Conservation (phyloP, 1,140 invertebrate species). For the Aradophagus sp. region DNA sequence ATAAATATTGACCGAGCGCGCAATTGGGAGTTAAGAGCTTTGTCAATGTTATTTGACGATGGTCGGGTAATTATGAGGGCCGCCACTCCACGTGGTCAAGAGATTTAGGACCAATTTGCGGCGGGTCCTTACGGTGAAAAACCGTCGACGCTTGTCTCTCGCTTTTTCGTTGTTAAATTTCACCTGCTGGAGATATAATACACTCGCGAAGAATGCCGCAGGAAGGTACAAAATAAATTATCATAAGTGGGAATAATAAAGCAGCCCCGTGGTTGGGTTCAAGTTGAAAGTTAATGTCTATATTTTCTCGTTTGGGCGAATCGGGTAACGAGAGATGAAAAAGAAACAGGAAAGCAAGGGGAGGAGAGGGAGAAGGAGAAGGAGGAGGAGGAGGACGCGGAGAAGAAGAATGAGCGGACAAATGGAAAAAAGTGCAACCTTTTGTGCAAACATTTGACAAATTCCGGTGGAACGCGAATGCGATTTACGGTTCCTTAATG, state of each 20-base stretch:
- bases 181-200: too few species aligned
- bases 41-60: constrained; percentile 36
- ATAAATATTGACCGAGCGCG: constrained; percentile 40
- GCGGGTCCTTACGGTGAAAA: not conserved
- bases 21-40: constrained; percentile 40
- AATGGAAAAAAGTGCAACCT: too few species aligned
- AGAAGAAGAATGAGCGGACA: too few species aligned
- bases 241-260: constrained; percentile 38
- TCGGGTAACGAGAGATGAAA: too few species aligned
- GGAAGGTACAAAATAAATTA: constrained; percentile 38
- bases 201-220: constrained; percentile 16
- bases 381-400: too few species aligned
- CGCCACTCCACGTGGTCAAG: too few species aligned
- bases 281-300: constrained; percentile 50
- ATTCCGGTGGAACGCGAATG: too few species aligned
- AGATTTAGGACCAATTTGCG: constrained; percentile 2
- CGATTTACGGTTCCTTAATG: too few species aligned
- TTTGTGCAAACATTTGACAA: not conserved
- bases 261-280: too few species aligned
- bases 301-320: constrained; percentile 37
- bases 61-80: constrained; percentile 1
- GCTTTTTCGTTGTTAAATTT: constrained; percentile 8
- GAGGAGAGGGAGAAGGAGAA: too few species aligned
- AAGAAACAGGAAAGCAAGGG: too few species aligned
- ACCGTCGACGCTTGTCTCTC: not conserved